Percentiles rank a stretch among this genome's conserved stretches.
phyloP scores from a whole-genome alignment of 2,888 invertebrate genomes.

The Volucella inanis region DNA sequence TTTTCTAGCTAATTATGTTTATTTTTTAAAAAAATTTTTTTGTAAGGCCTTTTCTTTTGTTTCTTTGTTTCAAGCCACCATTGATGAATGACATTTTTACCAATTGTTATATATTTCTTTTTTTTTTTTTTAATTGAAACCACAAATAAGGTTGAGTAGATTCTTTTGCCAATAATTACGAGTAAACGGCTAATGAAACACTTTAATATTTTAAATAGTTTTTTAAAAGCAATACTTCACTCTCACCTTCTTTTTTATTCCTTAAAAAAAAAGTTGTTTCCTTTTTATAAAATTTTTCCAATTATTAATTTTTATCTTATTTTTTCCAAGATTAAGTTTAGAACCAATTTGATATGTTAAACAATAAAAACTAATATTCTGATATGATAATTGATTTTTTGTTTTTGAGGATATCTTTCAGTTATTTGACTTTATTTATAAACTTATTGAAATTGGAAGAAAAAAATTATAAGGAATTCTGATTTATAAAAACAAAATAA shows the following conservation, averaged over 20 bases:
- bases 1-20: conserved; percentile 31
- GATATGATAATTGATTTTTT: conserved; percentile 38
- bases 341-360: conserved; percentile 54
- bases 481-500: no score
- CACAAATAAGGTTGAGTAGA: conserved; percentile 37
- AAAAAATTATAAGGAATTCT: no score
- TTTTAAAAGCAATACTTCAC: no score
- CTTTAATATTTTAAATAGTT: conserved; percentile 3
- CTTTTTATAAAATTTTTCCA: conserved; percentile 9
- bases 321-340: background rate
- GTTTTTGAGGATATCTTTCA: background rate
- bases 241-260: background rate
- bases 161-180: conserved; percentile 3
- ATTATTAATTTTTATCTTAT: background rate
- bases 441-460: background rate
- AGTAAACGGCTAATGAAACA: conserved; percentile 37
- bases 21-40: conserved; percentile 14
- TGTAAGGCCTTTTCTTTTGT: conserved; percentile 60
- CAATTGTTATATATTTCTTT: no score
- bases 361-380: conserved; percentile 24
- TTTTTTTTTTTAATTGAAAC: conserved; percentile 29
- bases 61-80: conserved; percentile 52
- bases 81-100: conserved; percentile 39
- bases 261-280: background rate
- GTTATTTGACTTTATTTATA: background rate